phyloP scores from a whole-genome alignment of 2,797 vertebrate species.

The Lemur catta region DNA sequence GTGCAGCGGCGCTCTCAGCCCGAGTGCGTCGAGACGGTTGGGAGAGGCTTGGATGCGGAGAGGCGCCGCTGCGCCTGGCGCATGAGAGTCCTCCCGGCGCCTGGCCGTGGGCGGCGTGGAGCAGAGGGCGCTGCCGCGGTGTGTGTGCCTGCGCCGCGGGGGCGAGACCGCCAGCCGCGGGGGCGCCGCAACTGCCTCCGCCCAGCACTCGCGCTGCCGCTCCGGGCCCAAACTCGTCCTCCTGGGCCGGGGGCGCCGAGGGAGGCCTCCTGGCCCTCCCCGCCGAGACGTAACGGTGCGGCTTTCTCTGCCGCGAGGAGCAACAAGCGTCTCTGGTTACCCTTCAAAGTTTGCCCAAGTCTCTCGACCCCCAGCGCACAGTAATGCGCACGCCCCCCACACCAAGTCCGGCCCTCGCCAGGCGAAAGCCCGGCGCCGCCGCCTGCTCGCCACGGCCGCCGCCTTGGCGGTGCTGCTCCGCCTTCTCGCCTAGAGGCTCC shows the following conservation, averaged over 20 bases:
- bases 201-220: slow-evolving; percentile 29
- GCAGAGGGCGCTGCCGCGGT: slow-evolving; percentile 42
- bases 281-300: slow-evolving; percentile 57
- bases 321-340: slow-evolving; percentile 71
- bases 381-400: slow-evolving; percentile 40
- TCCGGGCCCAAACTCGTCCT: background rate
- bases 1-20: slow-evolving; percentile 44
- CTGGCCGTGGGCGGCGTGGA: slow-evolving; percentile 48
- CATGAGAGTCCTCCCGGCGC: slow-evolving; percentile 72
- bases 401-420: slow-evolving; percentile 26
- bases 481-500: slow-evolving; percentile 60
- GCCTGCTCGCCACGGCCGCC: slow-evolving; percentile 10
- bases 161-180: slow-evolving; percentile 1
- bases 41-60: slow-evolving; percentile 32
- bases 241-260: background rate
- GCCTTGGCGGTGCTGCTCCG: slow-evolving; percentile 59
- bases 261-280: slow-evolving; percentile 9
- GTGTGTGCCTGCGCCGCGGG: slow-evolving; percentile 38
- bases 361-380: slow-evolving; percentile 5
- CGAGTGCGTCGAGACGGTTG: background rate
- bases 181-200: slow-evolving; percentile 57
- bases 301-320: slow-evolving; percentile 33
- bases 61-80: slow-evolving; percentile 66
- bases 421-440: slow-evolving; percentile 12
- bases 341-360: slow-evolving; percentile 73